phyloP scores from a whole-genome alignment of 2,797 vertebrate genomes.

The Esox masquinongy region DNA sequence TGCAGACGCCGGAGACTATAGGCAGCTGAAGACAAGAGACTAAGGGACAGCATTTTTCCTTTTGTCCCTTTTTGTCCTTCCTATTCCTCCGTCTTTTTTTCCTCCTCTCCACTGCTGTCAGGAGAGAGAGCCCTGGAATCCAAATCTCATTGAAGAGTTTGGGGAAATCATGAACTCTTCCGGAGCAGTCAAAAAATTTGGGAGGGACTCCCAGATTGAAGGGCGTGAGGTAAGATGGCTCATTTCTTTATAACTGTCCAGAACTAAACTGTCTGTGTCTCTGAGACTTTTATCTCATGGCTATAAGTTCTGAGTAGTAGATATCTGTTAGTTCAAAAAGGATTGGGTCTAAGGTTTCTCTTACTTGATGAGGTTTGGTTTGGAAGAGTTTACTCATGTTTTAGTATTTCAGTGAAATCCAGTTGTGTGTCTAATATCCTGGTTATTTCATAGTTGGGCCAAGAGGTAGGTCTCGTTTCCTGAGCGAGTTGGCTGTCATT shows the following conservation, averaged over 20 bases:
- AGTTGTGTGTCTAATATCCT: neutral
- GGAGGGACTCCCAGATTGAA: constrained; percentile 73
- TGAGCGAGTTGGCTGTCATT: neutral
- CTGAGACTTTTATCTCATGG: neutral
- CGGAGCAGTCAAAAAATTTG: constrained; percentile 76
- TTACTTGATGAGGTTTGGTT: neutral
- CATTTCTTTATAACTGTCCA: constrained; percentile 7
- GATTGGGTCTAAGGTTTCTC: neutral
- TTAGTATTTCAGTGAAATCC: neutral
- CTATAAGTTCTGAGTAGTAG: neutral
- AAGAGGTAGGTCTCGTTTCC: neutral
- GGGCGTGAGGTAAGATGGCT: constrained; percentile 81
- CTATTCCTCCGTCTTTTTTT: constrained; percentile 5
- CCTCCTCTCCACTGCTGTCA: neutral
- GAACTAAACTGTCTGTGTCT: neutral
- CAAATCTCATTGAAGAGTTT: constrained; percentile 44
- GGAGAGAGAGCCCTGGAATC: constrained; percentile 33
- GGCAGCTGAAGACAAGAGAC: constrained; percentile 43
- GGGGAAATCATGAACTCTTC: constrained; percentile 82
- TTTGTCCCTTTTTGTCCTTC: neutral
- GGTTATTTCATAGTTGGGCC: neutral
- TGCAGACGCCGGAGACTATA: constrained; percentile 47
- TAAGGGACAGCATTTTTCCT: constrained; percentile 28
- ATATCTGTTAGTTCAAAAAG: neutral
- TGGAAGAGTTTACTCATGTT: neutral